phyloP scores from a whole-genome alignment of 2,888 invertebrate species.

The Amitus sp. region DNA sequence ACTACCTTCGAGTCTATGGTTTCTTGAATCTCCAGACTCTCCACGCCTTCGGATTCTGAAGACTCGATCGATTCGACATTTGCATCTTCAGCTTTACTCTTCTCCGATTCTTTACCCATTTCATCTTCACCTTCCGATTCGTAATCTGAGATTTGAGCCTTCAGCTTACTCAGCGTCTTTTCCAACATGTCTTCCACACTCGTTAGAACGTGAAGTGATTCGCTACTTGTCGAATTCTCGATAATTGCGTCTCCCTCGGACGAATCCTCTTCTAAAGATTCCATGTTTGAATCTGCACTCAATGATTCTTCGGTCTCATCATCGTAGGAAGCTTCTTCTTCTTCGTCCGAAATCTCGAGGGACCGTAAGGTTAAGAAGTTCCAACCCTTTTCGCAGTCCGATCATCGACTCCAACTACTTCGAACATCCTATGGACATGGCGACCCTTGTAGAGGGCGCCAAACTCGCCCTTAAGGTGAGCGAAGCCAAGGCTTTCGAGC shows the following conservation, averaged over 20 bases:
- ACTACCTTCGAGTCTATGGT: constrained; percentile 13
- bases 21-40: constrained; percentile 13
- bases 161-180: constrained; percentile 58
- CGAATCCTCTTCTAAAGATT: constrained; percentile 9
- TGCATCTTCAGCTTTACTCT: too few species aligned
- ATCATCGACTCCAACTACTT: constrained; percentile 94
- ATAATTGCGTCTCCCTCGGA: constrained; percentile 17
- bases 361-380: constrained; percentile 78
- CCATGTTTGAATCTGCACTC: constrained; percentile 10
- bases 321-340: constrained; percentile 22
- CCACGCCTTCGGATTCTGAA: constrained; percentile 8
- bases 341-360: constrained; percentile 83
- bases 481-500: constrained; percentile 80
- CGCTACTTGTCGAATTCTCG: constrained; percentile 8
- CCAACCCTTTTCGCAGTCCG: constrained; percentile 88
- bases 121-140: constrained; percentile 44
- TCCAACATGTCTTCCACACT: constrained; percentile 57
- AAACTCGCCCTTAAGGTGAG: constrained; percentile 80
- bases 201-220: constrained; percentile 49
- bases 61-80: constrained; percentile 26
- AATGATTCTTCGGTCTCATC: constrained; percentile 10
- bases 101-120: constrained; percentile 17
- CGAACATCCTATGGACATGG: constrained; percentile 80
- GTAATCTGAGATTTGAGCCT: constrained; percentile 59
- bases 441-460: constrained; percentile 84